Conservation (phyloP, 2,888 invertebrate genomes). For the Hirtodrosophila duncani region DNA sequence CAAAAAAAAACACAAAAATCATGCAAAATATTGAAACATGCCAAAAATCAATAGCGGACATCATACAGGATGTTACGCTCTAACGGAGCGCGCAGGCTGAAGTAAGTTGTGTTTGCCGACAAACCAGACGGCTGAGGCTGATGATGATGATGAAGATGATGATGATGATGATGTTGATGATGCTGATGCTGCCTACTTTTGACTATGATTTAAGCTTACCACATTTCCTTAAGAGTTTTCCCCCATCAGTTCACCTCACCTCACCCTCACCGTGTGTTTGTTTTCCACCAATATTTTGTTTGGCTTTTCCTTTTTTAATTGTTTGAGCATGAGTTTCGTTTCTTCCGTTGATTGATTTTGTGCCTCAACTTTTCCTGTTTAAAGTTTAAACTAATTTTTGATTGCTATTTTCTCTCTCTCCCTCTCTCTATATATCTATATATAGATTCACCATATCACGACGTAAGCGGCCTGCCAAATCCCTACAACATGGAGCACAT, state of each 20-base stretch:
- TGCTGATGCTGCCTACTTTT: constrained; percentile 33
- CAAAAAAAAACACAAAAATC: constrained; percentile 1
- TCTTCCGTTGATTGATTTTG: constrained; percentile 31
- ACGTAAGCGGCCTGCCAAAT: constrained; percentile 94
- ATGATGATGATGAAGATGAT: constrained; percentile 8
- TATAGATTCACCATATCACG: constrained; percentile 92
- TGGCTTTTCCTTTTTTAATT: constrained; percentile 46
- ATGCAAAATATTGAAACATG: constrained; percentile 18
- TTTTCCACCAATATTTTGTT: too few relatives aligned
- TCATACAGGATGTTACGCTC: constrained; percentile 79
- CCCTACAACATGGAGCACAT: constrained; percentile 90
- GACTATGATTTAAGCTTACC: background rate
- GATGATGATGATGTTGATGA: constrained; percentile 36
- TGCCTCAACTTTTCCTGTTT: constrained; percentile 3
- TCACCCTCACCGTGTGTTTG: constrained; percentile 45
- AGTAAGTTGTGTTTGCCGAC: constrained; percentile 71
- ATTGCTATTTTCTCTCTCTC: constrained; percentile 31
- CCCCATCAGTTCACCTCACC: constrained; percentile 3
- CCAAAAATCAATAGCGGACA: constrained; percentile 72
- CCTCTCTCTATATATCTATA: constrained; percentile 43
- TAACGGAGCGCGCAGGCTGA: constrained; percentile 77
- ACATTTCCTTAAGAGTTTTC: constrained; percentile 1
- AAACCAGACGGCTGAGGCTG: constrained; percentile 12
- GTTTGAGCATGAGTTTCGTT: constrained; percentile 58
- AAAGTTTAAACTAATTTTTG: constrained; percentile 52